Percentiles rank a stretch among this genome's conserved stretches.
These are phyloP conservation scores for Phytoseiulus persimilis DNA, from an alignment of 2,888 invertebrate species.

Conservation along the genomic window DNA sequence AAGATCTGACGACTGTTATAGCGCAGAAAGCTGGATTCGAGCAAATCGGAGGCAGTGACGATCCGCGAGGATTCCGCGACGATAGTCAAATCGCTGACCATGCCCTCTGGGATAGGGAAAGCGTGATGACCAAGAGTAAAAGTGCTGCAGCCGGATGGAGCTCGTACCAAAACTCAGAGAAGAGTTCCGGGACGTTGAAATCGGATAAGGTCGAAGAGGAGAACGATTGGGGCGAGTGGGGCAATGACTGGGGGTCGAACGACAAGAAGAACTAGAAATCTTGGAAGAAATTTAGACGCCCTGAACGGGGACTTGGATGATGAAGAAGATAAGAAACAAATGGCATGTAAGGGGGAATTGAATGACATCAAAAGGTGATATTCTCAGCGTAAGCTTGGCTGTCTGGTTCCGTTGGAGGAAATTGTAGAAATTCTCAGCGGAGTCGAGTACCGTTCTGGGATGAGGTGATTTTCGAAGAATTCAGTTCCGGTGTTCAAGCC, in stretches of 20 bases:
- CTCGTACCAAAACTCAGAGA: conserved; percentile 19
- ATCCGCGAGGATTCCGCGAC: conserved; percentile 24
- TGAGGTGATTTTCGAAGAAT: too few relatives aligned
- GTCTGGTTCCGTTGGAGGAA: too few relatives aligned
- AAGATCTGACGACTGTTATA: conserved; percentile 10
- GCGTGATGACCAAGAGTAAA: conserved; percentile 17
- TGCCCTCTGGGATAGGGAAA: conserved; percentile 25
- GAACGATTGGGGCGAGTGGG: conserved; percentile 36
- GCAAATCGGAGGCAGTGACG: conserved; percentile 26
- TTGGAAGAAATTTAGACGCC: background rate
- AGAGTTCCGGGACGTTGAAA: background rate
- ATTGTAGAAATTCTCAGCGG: too few relatives aligned
- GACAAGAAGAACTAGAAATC: conserved; percentile 9
- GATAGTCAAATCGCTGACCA: conserved; percentile 18
- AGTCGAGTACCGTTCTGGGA: too few relatives aligned
- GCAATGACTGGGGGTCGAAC: conserved; percentile 24
- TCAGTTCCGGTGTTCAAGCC: too few relatives aligned
- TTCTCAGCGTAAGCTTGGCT: too few relatives aligned
- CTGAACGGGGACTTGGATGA: background rate
- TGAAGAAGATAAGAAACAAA: background rate
- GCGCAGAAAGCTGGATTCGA: conserved; percentile 36
- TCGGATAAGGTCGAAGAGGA: conserved; percentile 21
- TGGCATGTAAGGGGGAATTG: too few relatives aligned
- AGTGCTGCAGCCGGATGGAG: conserved; percentile 15
- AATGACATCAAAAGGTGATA: too few relatives aligned